A percentile compares a stretch with the other conserved stretches of the same genome.
phyloP scores from a whole-genome alignment of 2,113 vertebrate species.

The Oophaga pumilio region DNA sequence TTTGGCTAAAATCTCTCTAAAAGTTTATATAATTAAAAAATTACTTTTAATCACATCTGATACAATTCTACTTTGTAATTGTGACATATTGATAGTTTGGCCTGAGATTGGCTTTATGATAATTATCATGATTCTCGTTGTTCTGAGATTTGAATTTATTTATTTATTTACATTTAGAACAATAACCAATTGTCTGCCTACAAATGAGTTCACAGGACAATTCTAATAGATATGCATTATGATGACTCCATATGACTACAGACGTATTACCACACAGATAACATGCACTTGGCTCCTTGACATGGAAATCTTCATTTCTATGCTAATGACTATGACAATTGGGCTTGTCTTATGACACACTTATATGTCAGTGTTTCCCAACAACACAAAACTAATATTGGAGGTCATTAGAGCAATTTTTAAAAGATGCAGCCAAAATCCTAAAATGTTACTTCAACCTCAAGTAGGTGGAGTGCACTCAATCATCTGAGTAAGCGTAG shows the following conservation, averaged over 20 bases:
- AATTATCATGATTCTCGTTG: neutral
- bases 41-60: no score
- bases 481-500: no score
- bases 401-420: neutral
- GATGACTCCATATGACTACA: no score
- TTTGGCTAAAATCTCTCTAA: neutral
- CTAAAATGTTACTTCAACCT: neutral
- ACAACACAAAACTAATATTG: no score
- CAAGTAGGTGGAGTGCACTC: neutral
- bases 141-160: neutral
- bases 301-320: neutral
- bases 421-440: neutral
- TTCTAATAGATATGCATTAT: no score
- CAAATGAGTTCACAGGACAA: no score
- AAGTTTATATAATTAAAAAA: neutral
- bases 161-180: neutral
- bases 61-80: neutral
- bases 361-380: neutral
- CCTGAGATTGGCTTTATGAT: neutral
- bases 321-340: neutral
- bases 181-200: neutral
- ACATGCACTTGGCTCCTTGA: neutral
- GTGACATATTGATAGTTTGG: neutral
- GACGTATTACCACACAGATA: neutral
- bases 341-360: neutral